A percentile compares a stretch with the other conserved stretches of the same genome.
Conservation (phyloP, 2,113 vertebrate species). For the Thalassoma bifasciatum region DNA sequence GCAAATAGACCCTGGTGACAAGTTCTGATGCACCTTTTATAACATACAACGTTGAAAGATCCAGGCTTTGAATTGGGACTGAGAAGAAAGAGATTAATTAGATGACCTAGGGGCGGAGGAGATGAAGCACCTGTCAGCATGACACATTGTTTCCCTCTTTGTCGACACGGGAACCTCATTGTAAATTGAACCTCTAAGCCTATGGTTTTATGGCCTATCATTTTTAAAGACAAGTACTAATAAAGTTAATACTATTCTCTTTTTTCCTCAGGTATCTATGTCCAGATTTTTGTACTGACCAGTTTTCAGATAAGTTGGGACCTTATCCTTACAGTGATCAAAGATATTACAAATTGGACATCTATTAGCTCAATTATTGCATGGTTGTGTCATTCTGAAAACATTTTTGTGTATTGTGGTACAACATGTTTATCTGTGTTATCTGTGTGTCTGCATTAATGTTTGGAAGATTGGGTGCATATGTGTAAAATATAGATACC, state of each 20-base stretch:
- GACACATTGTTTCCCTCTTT: conserved; percentile 29
- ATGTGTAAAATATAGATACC: neutral
- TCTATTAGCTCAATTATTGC: neutral
- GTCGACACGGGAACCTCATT: conserved; percentile 12
- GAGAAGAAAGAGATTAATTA: conserved; percentile 40
- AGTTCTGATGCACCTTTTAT: conserved; percentile 7
- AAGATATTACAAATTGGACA: neutral
- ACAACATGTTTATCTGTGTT: neutral
- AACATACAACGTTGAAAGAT: conserved; percentile 6
- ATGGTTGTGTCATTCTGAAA: conserved; percentile 13
- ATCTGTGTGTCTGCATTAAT: neutral
- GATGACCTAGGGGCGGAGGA: conserved; percentile 40
- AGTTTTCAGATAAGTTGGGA: neutral
- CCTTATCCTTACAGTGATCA: neutral
- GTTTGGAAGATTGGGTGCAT: neutral
- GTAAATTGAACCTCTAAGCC: conserved; percentile 15
- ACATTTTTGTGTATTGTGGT: neutral
- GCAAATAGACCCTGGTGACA: neutral
- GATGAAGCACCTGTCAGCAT: conserved; percentile 46
- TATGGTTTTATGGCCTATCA: conserved; percentile 16
- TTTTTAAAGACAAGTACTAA: neutral
- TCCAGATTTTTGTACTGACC: neutral
- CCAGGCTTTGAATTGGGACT: conserved; percentile 15
- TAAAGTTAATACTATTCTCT: neutral
- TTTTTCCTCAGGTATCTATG: neutral